phyloP scores from a whole-genome alignment of 2,888 invertebrate genomes.

The Toxonevra muliebris region DNA sequence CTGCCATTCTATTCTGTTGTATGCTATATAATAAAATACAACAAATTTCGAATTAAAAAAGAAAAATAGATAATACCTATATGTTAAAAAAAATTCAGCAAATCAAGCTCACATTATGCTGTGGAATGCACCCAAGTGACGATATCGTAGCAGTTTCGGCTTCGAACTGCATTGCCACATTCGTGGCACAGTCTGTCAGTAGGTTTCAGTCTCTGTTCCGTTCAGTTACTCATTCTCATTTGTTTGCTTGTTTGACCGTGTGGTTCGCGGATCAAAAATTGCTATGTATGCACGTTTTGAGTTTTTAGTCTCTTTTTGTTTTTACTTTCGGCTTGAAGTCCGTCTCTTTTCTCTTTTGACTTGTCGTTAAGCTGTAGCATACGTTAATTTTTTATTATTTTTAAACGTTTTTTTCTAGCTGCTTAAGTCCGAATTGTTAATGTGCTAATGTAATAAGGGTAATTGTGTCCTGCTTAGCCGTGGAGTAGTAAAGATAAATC shows the following conservation, averaged over 20 bases:
- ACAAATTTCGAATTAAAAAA: too few relatives aligned
- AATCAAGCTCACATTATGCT: constrained; percentile 62
- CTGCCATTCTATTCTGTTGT: too few relatives aligned
- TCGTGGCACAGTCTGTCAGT: not conserved
- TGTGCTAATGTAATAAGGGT: constrained; percentile 22
- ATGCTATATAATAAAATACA: too few relatives aligned
- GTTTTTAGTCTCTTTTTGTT: constrained; percentile 32
- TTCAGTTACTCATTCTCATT: too few relatives aligned
- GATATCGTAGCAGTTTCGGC: constrained; percentile 58
- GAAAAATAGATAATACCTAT: too few relatives aligned
- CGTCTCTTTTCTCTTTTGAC: constrained; percentile 26
- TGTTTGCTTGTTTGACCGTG: too few relatives aligned
- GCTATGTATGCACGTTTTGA: not conserved
- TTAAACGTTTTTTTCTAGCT: constrained; percentile 32
- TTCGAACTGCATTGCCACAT: not conserved
- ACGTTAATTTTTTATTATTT: constrained; percentile 10
- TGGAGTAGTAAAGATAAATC: too few relatives aligned
- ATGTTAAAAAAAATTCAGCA: constrained; percentile 53
- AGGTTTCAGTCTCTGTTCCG: not conserved
- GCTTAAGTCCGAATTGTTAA: constrained; percentile 38
- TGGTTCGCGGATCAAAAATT: not conserved
- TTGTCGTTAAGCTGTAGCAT: constrained; percentile 20
- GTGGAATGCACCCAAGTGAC: constrained; percentile 63
- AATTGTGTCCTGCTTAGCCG: not conserved
- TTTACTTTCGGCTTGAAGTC: constrained; percentile 15